Evolutionary conservation across 2,113 vertebrate species (phyloP).

Genomic region (Quiscalus mexicanus): DNA sequence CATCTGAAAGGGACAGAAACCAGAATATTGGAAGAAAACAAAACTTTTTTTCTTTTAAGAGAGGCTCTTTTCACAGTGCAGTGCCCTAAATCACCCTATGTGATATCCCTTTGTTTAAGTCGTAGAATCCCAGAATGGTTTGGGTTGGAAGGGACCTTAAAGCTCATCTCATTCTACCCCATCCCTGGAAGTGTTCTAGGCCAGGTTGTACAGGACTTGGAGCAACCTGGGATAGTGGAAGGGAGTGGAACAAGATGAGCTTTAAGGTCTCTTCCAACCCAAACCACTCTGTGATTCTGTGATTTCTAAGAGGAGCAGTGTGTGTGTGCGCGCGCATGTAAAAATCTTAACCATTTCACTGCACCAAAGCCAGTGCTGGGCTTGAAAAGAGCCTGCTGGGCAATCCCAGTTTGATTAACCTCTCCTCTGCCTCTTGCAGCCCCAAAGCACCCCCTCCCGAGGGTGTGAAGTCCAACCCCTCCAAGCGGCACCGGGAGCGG

Average conservation of each 20-base stretch:
- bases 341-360: not conserved
- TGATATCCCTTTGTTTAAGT: not conserved
- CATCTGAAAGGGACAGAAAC: not conserved
- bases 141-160: not conserved
- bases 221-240: not conserved
- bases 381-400: not conserved
- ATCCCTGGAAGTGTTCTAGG: not conserved
- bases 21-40: not conserved
- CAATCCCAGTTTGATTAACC: not conserved
- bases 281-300: not conserved
- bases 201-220: not conserved
- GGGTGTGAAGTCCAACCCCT: slow-evolving; percentile 82
- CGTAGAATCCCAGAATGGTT: not conserved
- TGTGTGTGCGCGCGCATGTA: no score
- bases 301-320: not conserved
- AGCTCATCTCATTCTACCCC: not conserved
- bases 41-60: not conserved
- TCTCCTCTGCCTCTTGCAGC: not conserved
- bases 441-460: slow-evolving; percentile 51
- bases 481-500: slow-evolving; percentile 81
- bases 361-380: not conserved
- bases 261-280: not conserved
- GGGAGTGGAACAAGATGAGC: rapidly evolving
- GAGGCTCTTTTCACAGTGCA: not conserved
- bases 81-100: not conserved